Percentiles rank a stretch among this genome's conserved stretches.
These are phyloP conservation scores for Pachydiplax longipennis DNA, from an alignment of 2,888 invertebrate genomes.

Conservation along the genomic window DNA sequence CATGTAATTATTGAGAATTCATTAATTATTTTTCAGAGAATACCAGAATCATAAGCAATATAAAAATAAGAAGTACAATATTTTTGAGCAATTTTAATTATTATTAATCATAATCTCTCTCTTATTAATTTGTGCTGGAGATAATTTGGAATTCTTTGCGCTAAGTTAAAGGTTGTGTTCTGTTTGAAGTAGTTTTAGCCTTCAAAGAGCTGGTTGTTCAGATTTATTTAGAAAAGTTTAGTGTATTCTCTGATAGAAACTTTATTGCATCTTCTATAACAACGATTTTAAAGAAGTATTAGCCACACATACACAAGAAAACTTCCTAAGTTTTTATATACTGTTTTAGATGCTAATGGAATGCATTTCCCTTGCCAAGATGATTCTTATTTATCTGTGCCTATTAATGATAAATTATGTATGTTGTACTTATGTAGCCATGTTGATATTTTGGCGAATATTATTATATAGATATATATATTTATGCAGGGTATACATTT, in stretches of 20 bases:
- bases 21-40: slow-evolving; percentile 19
- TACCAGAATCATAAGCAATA: slow-evolving; percentile 8
- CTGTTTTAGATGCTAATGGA: too few relatives aligned
- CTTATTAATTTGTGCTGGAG: neutral
- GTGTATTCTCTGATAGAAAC: neutral
- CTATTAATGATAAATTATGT: too few relatives aligned
- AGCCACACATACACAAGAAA: too few relatives aligned
- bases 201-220: neutral
- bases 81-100: neutral
- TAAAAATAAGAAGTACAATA: neutral
- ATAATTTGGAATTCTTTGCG: neutral
- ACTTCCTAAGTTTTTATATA: too few relatives aligned
- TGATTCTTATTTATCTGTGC: too few relatives aligned
- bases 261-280: slow-evolving; percentile 25
- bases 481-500: too few relatives aligned
- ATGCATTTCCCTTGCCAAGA: too few relatives aligned
- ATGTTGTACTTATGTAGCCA: too few relatives aligned
- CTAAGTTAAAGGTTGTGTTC: neutral
- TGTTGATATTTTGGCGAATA: too few relatives aligned
- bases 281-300: slow-evolving; percentile 11
- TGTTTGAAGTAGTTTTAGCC: neutral
- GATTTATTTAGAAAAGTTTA: neutral
- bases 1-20: slow-evolving; percentile 17
- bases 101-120: slow-evolving; percentile 6
- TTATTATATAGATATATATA: too few relatives aligned